phyloP scores from a whole-genome alignment of 2,797 vertebrate species.

The Peromyscus attwateri region DNA sequence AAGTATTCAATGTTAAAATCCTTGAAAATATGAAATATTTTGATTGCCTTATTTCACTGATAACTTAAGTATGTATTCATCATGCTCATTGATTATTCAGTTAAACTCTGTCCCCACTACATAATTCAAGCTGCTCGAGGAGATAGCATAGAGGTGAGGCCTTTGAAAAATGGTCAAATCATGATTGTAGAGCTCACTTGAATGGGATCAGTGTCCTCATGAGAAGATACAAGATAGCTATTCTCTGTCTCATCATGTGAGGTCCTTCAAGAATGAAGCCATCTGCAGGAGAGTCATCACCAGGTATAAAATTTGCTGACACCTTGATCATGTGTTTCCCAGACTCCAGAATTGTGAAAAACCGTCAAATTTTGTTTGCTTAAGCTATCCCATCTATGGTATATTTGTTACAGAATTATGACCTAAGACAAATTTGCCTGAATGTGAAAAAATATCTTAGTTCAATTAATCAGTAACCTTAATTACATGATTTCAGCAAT shows the following conservation, averaged over 20 bases:
- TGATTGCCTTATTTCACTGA: neutral
- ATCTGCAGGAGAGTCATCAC: neutral
- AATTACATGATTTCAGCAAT: slow-evolving; percentile 11
- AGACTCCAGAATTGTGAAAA: neutral
- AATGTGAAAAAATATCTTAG: neutral
- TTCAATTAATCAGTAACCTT: neutral
- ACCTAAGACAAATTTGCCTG: neutral
- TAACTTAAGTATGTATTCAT: neutral
- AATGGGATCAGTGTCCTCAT: neutral
- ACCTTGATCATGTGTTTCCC: neutral
- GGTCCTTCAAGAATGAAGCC: neutral
- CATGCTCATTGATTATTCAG: neutral
- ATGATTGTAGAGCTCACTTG: neutral
- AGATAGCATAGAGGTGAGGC: neutral
- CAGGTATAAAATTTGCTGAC: neutral
- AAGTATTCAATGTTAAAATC: slow-evolving; percentile 24
- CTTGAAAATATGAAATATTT: neutral
- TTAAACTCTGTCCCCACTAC: neutral
- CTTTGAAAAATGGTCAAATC: neutral
- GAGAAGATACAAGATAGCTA: neutral
- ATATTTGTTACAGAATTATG: neutral
- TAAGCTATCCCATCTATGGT: neutral
- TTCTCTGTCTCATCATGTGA: neutral
- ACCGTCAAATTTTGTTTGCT: neutral
- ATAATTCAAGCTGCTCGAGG: neutral